These are phyloP conservation scores for Nylanderia fulva DNA, from an alignment of 1,140 invertebrate species.

Conservation along the genomic window DNA sequence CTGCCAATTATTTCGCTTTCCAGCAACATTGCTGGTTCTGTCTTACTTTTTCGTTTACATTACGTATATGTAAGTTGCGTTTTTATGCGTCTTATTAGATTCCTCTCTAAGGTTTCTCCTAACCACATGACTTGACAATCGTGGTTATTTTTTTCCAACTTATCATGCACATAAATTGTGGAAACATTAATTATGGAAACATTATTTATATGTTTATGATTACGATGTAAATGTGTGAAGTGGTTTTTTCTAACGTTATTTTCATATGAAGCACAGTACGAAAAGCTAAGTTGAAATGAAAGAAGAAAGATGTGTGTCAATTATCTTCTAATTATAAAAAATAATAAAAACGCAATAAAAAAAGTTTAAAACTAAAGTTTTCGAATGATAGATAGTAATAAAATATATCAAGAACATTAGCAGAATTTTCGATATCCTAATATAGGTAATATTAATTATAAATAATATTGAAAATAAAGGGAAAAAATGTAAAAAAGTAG, in stretches of 20 bases:
- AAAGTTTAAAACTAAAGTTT: not conserved
- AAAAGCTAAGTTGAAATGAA: not conserved
- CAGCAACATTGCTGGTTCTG: slow-evolving; percentile 3
- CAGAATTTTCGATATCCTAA: too few relatives aligned
- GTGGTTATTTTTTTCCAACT: not conserved
- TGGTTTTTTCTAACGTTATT: not conserved
- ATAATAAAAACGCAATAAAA: not conserved
- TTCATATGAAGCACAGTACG: not conserved
- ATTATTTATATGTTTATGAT: not conserved
- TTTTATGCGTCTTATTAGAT: not conserved
- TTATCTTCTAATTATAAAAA: not conserved
- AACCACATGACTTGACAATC: not conserved
- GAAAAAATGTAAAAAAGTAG: not conserved
- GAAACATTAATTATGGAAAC: not conserved
- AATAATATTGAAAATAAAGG: not conserved
- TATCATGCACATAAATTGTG: slow-evolving; percentile 7
- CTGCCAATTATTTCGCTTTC: slow-evolving; percentile 10
- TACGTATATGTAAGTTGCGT: not conserved
- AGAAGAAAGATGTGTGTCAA: not conserved
- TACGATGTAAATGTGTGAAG: not conserved
- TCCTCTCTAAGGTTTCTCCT: slow-evolving; percentile 31
- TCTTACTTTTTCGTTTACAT: slow-evolving; percentile 9
- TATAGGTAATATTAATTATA: too few relatives aligned
- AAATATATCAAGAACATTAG: not conserved
- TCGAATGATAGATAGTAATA: not conserved